phyloP scores from a whole-genome alignment of 2,888 invertebrate species.

The Macropis europaea region DNA sequence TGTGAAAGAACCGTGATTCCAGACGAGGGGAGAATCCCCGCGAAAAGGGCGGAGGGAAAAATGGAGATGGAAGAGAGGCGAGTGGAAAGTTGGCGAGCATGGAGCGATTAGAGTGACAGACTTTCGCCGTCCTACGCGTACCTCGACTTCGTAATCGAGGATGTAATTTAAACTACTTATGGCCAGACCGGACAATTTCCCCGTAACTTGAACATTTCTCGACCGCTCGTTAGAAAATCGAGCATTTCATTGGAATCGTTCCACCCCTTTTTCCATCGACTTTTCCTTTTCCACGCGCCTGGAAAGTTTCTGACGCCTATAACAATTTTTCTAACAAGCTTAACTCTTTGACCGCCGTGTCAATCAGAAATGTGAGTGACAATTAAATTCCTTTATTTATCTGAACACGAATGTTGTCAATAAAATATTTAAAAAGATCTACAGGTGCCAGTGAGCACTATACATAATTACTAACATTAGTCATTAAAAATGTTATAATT shows the following conservation, averaged over 20 bases:
- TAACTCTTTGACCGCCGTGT: too few relatives aligned
- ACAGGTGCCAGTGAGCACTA: too few relatives aligned
- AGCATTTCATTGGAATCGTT: slow-evolving; percentile 22
- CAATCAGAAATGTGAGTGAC: too few relatives aligned
- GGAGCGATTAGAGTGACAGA: slow-evolving; percentile 40
- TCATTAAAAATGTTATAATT: too few relatives aligned
- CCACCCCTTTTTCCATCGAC: not conserved
- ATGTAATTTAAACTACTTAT: slow-evolving; percentile 60
- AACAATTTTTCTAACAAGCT: too few relatives aligned
- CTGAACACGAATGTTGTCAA: too few relatives aligned
- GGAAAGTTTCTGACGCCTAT: too few relatives aligned
- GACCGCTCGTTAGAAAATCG: slow-evolving; percentile 34
- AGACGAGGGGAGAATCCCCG: not conserved
- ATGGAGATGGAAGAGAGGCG: slow-evolving; percentile 15
- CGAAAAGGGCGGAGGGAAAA: not conserved
- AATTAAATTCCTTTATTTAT: too few relatives aligned
- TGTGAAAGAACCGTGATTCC: slow-evolving; percentile 10
- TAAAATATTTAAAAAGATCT: too few relatives aligned
- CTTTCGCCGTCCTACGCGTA: slow-evolving; percentile 59
- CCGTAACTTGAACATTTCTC: slow-evolving; percentile 31
- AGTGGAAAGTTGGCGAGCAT: slow-evolving; percentile 28
- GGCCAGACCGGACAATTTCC: slow-evolving; percentile 51
- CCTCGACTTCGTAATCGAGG: slow-evolving; percentile 55
- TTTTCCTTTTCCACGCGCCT: too few relatives aligned
- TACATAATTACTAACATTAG: too few relatives aligned